Evolutionary conservation across 2,888 invertebrate genomes (phyloP).

Genomic region (Zaprionus obscuricornis): DNA sequence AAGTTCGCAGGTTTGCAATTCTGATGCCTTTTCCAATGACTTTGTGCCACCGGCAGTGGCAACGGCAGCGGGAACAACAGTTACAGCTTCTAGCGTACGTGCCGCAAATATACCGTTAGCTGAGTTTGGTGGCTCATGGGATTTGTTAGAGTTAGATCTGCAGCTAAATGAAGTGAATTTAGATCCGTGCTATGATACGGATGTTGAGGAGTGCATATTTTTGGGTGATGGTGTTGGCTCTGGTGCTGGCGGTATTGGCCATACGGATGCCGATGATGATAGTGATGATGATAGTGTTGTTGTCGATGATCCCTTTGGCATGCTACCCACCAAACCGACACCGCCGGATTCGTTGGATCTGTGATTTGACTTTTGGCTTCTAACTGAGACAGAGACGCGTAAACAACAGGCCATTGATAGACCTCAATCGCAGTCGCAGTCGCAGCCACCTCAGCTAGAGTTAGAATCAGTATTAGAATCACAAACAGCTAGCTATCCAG

Average conservation of each 20-base stretch:
- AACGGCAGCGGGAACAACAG: neutral
- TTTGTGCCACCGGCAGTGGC: constrained; percentile 83
- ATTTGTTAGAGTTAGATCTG: constrained; percentile 86
- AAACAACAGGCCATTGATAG: too few relatives aligned
- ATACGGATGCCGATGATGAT: constrained; percentile 32
- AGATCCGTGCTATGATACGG: constrained; percentile 87
- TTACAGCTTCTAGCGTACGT: constrained; percentile 1
- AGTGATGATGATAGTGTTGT: constrained; percentile 62
- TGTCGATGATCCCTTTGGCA: constrained; percentile 85
- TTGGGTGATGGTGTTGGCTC: constrained; percentile 83
- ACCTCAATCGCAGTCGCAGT: too few relatives aligned
- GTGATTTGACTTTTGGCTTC: constrained; percentile 82
- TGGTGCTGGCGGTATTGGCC: constrained; percentile 19
- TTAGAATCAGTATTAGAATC: constrained; percentile 3
- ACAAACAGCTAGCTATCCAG: too few relatives aligned
- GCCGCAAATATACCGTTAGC: constrained; percentile 76
- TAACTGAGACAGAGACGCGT: constrained; percentile 47
- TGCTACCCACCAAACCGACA: constrained; percentile 86
- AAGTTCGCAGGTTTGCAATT: constrained; percentile 83
- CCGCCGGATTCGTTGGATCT: constrained; percentile 85
- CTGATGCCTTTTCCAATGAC: constrained; percentile 87
- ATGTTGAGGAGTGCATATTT: constrained; percentile 86
- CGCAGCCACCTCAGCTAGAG: constrained; percentile 4
- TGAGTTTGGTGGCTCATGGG: constrained; percentile 86
- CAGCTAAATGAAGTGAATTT: constrained; percentile 86